phyloP scores from a whole-genome alignment of 2,113 vertebrate species.

The Equus przewalskii region DNA sequence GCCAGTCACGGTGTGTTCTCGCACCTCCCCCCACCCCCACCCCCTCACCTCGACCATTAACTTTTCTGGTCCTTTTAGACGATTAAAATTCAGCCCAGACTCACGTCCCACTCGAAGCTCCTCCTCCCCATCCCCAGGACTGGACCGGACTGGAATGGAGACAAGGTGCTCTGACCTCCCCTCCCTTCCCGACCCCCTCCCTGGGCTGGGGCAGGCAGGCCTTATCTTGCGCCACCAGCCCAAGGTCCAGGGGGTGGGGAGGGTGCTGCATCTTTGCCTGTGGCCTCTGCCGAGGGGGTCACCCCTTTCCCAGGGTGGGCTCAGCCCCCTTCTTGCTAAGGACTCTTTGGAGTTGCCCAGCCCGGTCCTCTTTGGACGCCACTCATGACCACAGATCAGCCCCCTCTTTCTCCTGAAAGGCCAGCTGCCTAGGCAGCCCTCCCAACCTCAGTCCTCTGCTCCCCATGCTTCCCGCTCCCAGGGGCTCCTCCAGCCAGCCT shows the following conservation, averaged over 20 bases:
- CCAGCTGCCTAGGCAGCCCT: too few species aligned
- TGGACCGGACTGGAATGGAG: conserved; percentile 63
- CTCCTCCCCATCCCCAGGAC: conserved; percentile 7
- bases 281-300: not conserved
- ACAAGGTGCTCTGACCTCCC: conserved; percentile 33
- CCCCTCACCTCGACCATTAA: conserved; percentile 51
- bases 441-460: not conserved
- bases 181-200: not conserved
- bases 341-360: not conserved
- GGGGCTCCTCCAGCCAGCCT: not conserved
- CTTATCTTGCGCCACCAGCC: not conserved
- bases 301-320: not conserved
- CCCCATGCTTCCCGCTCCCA: not conserved
- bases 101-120: conserved; percentile 49
- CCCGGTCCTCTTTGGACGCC: not conserved
- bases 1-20: conserved; percentile 8
- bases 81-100: conserved; percentile 78
- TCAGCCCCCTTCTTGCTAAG: not conserved
- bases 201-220: not conserved
- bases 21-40: not conserved
- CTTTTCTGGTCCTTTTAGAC: conserved; percentile 60
- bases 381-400: not conserved
- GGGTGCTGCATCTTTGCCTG: not conserved
- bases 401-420: not conserved
- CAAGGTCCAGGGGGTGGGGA: not conserved